Percentiles rank a stretch among this genome's conserved stretches.
phyloP scores from a whole-genome alignment of 2,888 invertebrate genomes.

The Torymus aiolomorphi region DNA sequence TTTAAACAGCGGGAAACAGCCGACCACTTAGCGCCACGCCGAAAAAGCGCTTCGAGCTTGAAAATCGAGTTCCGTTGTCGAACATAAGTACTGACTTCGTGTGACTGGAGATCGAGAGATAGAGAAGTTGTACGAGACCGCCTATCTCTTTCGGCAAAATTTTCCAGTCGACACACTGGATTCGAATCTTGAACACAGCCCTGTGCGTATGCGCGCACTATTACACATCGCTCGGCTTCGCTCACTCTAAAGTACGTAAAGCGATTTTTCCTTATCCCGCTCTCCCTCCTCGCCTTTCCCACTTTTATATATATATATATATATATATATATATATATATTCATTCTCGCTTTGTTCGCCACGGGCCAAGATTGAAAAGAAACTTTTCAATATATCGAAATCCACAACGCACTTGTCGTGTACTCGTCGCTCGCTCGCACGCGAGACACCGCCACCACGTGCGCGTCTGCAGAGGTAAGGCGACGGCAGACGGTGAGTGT shows the following conservation, averaged over 20 bases:
- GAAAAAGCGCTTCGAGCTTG: no score
- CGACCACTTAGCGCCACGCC: neutral
- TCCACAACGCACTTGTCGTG: slow-evolving; percentile 6
- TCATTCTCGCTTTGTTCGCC: neutral
- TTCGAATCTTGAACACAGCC: neutral
- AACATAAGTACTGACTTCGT: no score
- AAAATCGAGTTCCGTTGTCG: no score
- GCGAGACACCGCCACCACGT: neutral
- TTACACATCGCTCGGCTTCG: neutral
- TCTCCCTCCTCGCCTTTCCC: neutral
- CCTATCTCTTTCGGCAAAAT: neutral
- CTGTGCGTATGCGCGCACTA: no score
- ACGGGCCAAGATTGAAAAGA: slow-evolving; percentile 45
- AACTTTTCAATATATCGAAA: slow-evolving; percentile 46
- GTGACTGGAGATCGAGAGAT: no score
- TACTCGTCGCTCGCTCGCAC: neutral
- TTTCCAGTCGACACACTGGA: neutral
- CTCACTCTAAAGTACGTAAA: slow-evolving; percentile 2
- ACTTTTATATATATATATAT: no score
- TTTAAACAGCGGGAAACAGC: neutral
- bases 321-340: no score
- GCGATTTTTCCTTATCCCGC: neutral
- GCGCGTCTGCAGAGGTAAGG: no score
- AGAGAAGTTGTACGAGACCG: no score
- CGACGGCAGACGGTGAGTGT: no score